Percentiles rank a stretch among this genome's conserved stretches.
Evolutionary conservation across 2,113 vertebrate species (phyloP).

Genomic region (Eurypyga helias): DNA sequence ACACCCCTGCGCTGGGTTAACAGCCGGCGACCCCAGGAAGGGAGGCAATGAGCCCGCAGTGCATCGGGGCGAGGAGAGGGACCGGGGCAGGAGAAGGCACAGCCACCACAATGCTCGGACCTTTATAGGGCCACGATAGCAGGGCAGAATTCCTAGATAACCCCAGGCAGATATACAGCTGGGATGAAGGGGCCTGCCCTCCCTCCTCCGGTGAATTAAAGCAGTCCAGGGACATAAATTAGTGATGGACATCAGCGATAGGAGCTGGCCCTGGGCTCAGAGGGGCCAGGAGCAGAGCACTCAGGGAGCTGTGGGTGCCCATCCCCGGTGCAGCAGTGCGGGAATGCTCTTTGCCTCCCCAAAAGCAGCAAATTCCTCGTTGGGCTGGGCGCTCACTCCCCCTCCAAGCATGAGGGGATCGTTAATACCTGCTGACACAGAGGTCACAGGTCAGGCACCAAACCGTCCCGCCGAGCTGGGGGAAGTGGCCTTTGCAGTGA

Average conservation of each 20-base stretch:
- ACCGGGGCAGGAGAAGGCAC: neutral
- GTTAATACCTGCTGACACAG: slow-evolving; percentile 22
- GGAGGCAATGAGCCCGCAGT: neutral
- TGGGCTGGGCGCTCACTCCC: rapidly evolving
- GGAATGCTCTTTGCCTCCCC: neutral
- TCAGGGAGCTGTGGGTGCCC: neutral
- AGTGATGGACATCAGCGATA: neutral
- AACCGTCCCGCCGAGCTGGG: neutral
- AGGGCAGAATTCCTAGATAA: slow-evolving; percentile 18
- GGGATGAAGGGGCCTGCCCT: neutral
- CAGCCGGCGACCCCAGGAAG: neutral
- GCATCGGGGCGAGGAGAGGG: neutral
- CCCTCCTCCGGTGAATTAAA: neutral
- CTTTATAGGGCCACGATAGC: neutral
- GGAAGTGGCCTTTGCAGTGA: slow-evolving; percentile 54
- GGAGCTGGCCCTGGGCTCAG: neutral
- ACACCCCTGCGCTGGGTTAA: neutral
- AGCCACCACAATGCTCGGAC: neutral
- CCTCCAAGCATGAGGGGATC: neutral
- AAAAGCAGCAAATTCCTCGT: neutral
- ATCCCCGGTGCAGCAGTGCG: rapidly evolving
- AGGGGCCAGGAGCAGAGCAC: neutral
- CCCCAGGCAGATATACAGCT: slow-evolving; percentile 29
- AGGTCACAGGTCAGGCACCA: slow-evolving; percentile 20
- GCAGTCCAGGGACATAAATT: neutral